phyloP scores from a whole-genome alignment of 2,888 invertebrate species.

The Ischnura elegans region DNA sequence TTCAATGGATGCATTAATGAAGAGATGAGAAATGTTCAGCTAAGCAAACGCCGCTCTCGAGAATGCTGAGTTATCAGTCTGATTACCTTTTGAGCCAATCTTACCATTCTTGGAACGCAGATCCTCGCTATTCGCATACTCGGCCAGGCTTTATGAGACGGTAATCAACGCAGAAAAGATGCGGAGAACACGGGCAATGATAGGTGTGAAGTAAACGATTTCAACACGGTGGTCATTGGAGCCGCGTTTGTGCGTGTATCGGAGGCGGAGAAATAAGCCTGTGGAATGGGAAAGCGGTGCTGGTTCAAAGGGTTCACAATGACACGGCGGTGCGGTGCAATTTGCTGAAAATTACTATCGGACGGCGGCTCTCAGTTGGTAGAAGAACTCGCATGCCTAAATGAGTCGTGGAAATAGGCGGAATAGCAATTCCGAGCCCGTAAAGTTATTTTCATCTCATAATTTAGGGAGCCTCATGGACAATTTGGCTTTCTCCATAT shows the following conservation, averaged over 20 bases:
- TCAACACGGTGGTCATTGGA: neutral
- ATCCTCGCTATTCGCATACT: neutral
- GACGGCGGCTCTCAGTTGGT: neutral
- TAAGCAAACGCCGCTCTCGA: neutral
- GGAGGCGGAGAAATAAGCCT: neutral
- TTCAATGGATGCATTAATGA: neutral
- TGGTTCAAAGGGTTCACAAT: neutral
- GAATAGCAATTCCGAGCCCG: neutral
- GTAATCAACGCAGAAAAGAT: neutral
- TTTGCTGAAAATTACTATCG: conserved; percentile 25
- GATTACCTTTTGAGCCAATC: neutral
- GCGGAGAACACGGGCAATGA: neutral
- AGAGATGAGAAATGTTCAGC: too few species aligned
- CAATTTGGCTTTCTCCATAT: too few species aligned
- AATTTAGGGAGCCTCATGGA: neutral
- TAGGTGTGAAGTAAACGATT: neutral
- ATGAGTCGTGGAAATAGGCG: neutral
- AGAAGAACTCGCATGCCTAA: neutral
- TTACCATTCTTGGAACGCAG: neutral
- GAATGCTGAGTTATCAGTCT: neutral
- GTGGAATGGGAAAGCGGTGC: neutral
- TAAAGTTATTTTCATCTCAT: neutral
- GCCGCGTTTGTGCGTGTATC: neutral
- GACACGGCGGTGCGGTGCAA: neutral
- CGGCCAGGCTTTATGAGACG: neutral